Conservation (phyloP, 2,888 invertebrate genomes). For the Diogma glabrata region DNA sequence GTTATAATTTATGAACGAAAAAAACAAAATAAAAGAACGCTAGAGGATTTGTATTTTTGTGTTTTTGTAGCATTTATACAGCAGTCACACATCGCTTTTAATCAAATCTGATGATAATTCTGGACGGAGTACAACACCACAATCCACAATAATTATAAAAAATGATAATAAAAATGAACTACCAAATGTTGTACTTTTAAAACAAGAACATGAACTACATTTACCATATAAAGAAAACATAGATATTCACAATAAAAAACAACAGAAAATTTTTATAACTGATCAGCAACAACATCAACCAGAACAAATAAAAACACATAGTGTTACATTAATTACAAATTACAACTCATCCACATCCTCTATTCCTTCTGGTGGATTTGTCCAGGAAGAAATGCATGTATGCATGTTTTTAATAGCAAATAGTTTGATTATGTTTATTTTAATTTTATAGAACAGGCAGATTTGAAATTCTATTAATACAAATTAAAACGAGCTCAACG, state of each 20-base stretch:
- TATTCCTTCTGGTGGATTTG: slow-evolving; percentile 26
- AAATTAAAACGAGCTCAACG: no score
- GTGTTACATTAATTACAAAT: slow-evolving; percentile 14
- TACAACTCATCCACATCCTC: slow-evolving; percentile 13
- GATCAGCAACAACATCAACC: slow-evolving; percentile 7
- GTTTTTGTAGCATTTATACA: slow-evolving; percentile 21
- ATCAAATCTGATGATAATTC: slow-evolving; percentile 41
- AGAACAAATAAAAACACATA: slow-evolving; percentile 13
- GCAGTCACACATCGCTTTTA: slow-evolving; percentile 33
- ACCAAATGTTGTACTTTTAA: slow-evolving; percentile 15
- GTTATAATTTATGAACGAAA: no score
- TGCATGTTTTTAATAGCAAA: slow-evolving; percentile 29
- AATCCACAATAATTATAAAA: slow-evolving; percentile 19
- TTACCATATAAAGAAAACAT: neutral
- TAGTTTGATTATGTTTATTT: no score
- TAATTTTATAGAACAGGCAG: no score
- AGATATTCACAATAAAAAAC: no score
- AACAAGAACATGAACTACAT: slow-evolving; percentile 7
- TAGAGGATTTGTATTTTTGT: slow-evolving; percentile 1
- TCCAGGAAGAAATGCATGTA: slow-evolving; percentile 33
- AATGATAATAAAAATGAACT: slow-evolving; percentile 14
- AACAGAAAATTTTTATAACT: no score
- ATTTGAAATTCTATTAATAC: no score
- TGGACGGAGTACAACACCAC: slow-evolving; percentile 39
- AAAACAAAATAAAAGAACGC: slow-evolving; percentile 1